These are phyloP conservation scores for Neomorphus geoffroyi DNA, from an alignment of 2,797 vertebrate genomes.

Conservation along the genomic window DNA sequence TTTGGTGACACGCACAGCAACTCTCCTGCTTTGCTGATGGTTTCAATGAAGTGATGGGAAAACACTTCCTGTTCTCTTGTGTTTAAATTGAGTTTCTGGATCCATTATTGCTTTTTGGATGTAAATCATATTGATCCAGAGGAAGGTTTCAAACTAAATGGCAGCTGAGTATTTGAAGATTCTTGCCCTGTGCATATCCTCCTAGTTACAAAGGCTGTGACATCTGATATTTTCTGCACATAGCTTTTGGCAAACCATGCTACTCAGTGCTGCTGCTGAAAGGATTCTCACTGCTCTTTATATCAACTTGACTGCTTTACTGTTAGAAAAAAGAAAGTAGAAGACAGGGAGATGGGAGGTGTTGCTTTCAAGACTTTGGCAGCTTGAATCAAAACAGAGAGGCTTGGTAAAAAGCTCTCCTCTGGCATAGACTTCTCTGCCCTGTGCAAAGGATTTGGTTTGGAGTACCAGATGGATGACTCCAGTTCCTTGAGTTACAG, in stretches of 20 bases:
- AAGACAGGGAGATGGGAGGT: background rate
- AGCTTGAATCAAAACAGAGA: background rate
- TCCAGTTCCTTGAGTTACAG: background rate
- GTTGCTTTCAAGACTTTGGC: background rate
- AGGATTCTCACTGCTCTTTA: background rate
- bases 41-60: background rate
- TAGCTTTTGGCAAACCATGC: background rate
- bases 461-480: background rate
- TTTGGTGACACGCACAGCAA: background rate
- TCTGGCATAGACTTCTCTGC: background rate
- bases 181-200: fast-evolving
- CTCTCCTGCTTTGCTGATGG: background rate
- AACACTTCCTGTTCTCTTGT: background rate
- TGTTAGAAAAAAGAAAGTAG: background rate
- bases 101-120: background rate
- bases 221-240: background rate
- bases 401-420: background rate
- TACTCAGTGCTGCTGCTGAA: background rate
- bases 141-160: background rate
- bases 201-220: background rate
- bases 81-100: background rate
- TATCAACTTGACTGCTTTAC: background rate
- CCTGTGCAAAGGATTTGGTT: background rate
- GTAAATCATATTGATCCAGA: background rate
- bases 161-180: background rate